A percentile compares a stretch with the other conserved stretches of the same genome.
Conservation (phyloP, 1,140 invertebrate genomes). For the Bombus waltoni region DNA sequence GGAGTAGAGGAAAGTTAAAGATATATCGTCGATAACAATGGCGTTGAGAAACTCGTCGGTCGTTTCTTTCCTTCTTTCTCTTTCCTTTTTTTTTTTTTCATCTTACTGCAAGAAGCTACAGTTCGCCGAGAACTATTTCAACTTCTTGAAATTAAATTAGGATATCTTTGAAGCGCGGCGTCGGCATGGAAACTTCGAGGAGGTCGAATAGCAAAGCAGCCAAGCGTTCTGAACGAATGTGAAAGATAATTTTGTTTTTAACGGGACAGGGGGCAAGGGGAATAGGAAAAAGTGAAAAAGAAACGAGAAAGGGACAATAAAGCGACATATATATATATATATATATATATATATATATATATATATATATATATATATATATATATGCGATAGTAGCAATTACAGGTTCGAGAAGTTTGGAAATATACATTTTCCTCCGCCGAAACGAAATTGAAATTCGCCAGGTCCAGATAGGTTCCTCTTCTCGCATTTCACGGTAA, state of each 20-base stretch:
- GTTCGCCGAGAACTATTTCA: neutral
- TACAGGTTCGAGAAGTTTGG: neutral
- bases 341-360: neutral
- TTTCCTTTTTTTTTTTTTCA: neutral
- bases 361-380: no score
- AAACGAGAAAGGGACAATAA: neutral
- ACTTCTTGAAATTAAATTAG: slow-evolving; percentile 41
- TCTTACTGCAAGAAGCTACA: neutral
- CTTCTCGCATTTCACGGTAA: neutral
- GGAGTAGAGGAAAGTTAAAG: neutral
- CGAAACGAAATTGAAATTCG: slow-evolving; percentile 3
- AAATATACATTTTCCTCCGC: neutral
- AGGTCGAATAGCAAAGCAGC: neutral
- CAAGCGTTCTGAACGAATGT: neutral
- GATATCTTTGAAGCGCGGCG: slow-evolving; percentile 33
- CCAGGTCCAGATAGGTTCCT: no score
- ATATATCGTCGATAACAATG: slow-evolving; percentile 25
- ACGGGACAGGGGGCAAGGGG: neutral
- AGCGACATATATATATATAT: slow-evolving; percentile 2
- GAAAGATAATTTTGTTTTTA: slow-evolving; percentile 9
- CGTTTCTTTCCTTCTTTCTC: neutral
- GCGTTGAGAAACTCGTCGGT: neutral
- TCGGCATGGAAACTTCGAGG: slow-evolving; percentile 9
- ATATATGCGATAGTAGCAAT: neutral
- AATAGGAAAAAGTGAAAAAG: neutral